phyloP scores from a whole-genome alignment of 2,113 vertebrate species.

The Hyla sarda region DNA sequence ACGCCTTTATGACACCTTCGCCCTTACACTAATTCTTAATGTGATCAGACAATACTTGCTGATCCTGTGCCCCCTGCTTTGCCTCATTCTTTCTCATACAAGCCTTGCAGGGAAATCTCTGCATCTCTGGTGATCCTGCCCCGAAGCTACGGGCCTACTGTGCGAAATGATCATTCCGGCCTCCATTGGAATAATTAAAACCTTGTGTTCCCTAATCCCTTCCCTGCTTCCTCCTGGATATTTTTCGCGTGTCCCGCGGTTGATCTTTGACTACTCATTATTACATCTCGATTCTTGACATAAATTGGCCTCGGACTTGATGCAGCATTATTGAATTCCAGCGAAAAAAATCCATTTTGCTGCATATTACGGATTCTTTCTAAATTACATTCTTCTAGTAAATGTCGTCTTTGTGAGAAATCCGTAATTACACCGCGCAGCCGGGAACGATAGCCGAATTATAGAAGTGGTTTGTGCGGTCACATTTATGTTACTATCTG shows the following conservation, averaged over 20 bases:
- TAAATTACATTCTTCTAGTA: constrained; percentile 48
- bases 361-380: constrained; percentile 43
- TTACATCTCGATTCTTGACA: constrained; percentile 17
- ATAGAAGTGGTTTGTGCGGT: neutral
- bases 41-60: neutral
- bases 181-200: neutral
- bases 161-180: neutral
- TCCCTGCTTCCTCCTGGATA: neutral
- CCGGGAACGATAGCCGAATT: neutral
- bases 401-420: constrained; percentile 38
- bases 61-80: neutral
- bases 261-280: constrained; percentile 2
- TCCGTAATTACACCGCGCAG: neutral
- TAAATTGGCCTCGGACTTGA: constrained; percentile 15
- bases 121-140: neutral
- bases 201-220: constrained; percentile 7
- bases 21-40: neutral
- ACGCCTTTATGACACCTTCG: too few species aligned
- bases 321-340: constrained; percentile 43
- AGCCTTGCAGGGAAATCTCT: neutral
- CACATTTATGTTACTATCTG: neutral
- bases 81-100: neutral
- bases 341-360: constrained; percentile 39
- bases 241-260: neutral
- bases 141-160: neutral